Percentiles rank a stretch among this genome's conserved stretches.
Evolutionary conservation across 2,797 vertebrate genomes (phyloP).

Genomic region (Carapus acus): DNA sequence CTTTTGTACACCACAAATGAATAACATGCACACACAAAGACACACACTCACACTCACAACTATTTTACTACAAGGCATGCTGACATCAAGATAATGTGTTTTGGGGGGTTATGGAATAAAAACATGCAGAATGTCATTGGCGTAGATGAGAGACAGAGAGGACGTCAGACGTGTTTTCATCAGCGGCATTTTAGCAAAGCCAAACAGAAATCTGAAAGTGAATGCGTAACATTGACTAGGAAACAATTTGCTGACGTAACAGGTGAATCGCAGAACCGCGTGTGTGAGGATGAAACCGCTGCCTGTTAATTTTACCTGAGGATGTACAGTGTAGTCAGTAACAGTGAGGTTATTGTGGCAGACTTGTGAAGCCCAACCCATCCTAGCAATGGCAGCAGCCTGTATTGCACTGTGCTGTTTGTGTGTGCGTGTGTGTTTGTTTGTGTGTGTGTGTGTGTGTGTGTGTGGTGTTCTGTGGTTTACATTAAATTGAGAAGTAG

Average conservation of each 20-base stretch:
- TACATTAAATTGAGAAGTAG: constrained; percentile 22
- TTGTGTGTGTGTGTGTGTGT: constrained; percentile 10
- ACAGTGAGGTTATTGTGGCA: constrained; percentile 51
- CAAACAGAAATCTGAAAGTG: neutral
- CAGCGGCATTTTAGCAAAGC: neutral
- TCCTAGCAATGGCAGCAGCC: constrained; percentile 26
- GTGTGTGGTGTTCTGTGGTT: constrained; percentile 15
- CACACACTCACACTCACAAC: no score
- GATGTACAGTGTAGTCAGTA: constrained; percentile 48
- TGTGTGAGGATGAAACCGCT: constrained; percentile 53
- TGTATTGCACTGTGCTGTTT: constrained; percentile 16
- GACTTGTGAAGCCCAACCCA: constrained; percentile 28
- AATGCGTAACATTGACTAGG: constrained; percentile 3
- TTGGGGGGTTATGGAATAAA: constrained; percentile 1
- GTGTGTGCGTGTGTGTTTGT: no score
- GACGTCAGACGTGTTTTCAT: neutral
- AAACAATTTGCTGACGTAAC: constrained; percentile 35
- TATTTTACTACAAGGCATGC: constrained; percentile 18
- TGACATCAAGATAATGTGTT: constrained; percentile 13
- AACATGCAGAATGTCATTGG: constrained; percentile 6
- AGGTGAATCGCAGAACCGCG: constrained; percentile 54
- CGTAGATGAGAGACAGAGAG: neutral
- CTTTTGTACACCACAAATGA: constrained; percentile 37
- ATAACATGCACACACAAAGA: neutral
- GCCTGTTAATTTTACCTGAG: constrained; percentile 53